Conservation (phyloP, 2,888 invertebrate species). For the Eupelmus urozonus region DNA sequence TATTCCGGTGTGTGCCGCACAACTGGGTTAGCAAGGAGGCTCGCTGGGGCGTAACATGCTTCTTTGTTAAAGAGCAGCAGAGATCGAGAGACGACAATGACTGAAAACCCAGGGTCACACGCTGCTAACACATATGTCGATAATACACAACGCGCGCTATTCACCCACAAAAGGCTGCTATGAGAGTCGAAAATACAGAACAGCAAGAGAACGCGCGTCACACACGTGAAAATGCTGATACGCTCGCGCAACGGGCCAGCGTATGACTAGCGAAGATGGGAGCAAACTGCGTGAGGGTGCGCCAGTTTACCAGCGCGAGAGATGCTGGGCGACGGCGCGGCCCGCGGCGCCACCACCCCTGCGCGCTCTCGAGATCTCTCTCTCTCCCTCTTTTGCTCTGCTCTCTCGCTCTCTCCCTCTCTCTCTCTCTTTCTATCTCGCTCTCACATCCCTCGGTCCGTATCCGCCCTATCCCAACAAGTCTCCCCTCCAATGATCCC, state of each 20-base stretch:
- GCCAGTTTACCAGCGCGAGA: slow-evolving; percentile 69
- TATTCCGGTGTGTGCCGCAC: slow-evolving; percentile 16
- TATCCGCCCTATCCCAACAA: slow-evolving; percentile 54
- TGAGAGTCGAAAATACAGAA: not conserved
- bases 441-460: slow-evolving; percentile 58
- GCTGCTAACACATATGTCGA: too few species aligned
- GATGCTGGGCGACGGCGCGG: slow-evolving; percentile 77
- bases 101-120: not conserved
- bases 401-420: slow-evolving; percentile 38
- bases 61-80: not conserved
- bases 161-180: not conserved
- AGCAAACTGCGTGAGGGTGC: slow-evolving; percentile 73
- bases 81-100: not conserved
- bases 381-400: slow-evolving; percentile 12
- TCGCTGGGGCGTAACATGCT: not conserved
- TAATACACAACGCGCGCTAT: too few species aligned
- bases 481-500: slow-evolving; percentile 39
- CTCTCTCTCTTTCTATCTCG: slow-evolving; percentile 24
- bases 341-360: slow-evolving; percentile 73
- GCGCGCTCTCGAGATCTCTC: slow-evolving; percentile 57
- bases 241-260: slow-evolving; percentile 74
- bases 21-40: slow-evolving; percentile 25
- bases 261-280: slow-evolving; percentile 76
- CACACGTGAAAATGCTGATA: slow-evolving; percentile 59
- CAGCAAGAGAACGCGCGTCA: slow-evolving; percentile 31